Percentiles rank a stretch among this genome's conserved stretches.
Evolutionary conservation across 1,140 invertebrate species (phyloP).

Genomic region (Drosophila ficusphila): DNA sequence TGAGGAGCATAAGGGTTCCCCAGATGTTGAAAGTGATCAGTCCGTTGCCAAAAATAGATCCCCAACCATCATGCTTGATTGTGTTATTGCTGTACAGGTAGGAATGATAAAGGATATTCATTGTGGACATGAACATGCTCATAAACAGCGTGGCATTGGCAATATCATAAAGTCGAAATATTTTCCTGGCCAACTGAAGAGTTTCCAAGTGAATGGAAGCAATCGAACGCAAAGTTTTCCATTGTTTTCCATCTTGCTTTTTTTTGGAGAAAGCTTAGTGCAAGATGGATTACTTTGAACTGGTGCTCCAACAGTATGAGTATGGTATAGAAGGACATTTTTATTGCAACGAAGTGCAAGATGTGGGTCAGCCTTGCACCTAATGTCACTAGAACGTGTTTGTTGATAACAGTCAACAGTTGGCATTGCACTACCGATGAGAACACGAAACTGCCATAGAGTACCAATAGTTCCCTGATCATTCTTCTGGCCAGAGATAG

Average conservation of each 20-base stretch:
- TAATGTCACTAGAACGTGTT: not conserved
- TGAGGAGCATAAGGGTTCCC: conserved; percentile 27
- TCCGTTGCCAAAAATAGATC: conserved; percentile 17
- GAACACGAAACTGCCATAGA: conserved; percentile 16
- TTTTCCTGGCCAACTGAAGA: conserved; percentile 11
- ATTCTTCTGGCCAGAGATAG: conserved; percentile 11
- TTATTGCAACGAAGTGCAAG: conserved; percentile 11
- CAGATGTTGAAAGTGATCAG: conserved; percentile 21
- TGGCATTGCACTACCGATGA: conserved; percentile 32
- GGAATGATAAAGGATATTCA: conserved; percentile 63
- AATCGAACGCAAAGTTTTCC: conserved; percentile 13
- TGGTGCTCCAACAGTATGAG: conserved; percentile 48
- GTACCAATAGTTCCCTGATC: conserved; percentile 2
- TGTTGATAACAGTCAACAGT: not conserved
- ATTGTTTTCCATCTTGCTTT: not conserved
- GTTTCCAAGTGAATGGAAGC: conserved; percentile 39
- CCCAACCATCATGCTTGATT: conserved; percentile 28
- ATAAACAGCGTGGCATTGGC: conserved; percentile 34
- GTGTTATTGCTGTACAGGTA: conserved; percentile 49
- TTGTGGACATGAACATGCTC: conserved; percentile 41
- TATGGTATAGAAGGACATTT: conserved; percentile 19
- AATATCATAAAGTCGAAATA: conserved; percentile 41
- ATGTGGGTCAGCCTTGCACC: conserved; percentile 1
- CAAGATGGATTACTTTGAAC: conserved; percentile 43
- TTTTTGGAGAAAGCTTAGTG: conserved; percentile 18